These are phyloP conservation scores for Bufo bufo DNA, from an alignment of 2,113 vertebrate genomes.

Conservation along the genomic window DNA sequence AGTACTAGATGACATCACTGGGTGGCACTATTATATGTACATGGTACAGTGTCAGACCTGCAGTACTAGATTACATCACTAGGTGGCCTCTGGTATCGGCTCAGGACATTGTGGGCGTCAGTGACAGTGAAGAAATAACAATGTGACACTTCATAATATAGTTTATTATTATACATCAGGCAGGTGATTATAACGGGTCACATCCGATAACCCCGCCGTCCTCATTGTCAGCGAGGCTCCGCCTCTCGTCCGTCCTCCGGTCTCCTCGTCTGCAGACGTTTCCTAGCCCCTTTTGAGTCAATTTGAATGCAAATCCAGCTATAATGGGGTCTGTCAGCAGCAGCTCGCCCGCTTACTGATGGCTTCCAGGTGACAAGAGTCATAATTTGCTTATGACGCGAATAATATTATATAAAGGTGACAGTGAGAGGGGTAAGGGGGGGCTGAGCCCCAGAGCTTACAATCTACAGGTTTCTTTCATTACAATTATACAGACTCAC, in stretches of 20 bases:
- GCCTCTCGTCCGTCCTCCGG: too few species aligned
- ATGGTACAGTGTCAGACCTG: background rate
- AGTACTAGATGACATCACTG: too few species aligned
- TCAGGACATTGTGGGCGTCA: too few species aligned
- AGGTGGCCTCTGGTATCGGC: too few species aligned
- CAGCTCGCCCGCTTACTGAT: background rate
- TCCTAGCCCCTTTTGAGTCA: too few species aligned
- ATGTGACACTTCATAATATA: background rate
- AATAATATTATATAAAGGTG: background rate
- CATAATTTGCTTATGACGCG: too few species aligned
- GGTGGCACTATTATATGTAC: background rate
- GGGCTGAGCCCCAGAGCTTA: background rate
- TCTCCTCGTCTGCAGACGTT: too few species aligned
- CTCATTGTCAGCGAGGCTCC: too few species aligned
- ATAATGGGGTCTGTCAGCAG: background rate
- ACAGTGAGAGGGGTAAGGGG: too few species aligned
- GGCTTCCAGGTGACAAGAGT: background rate
- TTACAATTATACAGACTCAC: too few species aligned
- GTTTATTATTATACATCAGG: background rate
- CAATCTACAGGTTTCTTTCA: background rate
- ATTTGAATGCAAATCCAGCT: too few species aligned
- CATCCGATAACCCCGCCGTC: background rate
- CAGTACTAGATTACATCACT: background rate
- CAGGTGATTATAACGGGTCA: background rate
- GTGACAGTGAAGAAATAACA: background rate